Base-by-base conservation (phyloP, 2,113 vertebrate genomes). In the Planiliza haematocheilus region DNA sequence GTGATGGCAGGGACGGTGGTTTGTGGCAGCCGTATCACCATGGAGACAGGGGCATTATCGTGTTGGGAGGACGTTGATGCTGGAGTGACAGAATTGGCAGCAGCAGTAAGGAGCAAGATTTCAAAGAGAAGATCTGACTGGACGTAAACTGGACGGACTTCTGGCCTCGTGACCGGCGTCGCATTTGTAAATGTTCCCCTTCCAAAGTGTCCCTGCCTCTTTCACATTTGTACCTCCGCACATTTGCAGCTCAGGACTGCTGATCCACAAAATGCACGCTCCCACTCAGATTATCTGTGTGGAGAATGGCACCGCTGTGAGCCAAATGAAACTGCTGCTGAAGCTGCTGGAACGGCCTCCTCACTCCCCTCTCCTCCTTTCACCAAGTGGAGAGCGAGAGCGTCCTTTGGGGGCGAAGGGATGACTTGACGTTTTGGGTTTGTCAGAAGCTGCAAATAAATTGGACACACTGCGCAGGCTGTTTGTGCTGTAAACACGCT, bases 1-100 rank as follows among this genome's bases (percentile, higher is more conserved):
- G 56, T 14, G 12, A 43, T 77, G 62, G 67, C 55, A 42, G 48
- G 42, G 36, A 52, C 39, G 55, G 65, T 65, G 74, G 30, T 81
- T 83, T 83, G 53, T 84, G 77, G 80, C 77, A 70, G 86, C 85
- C 42, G 12, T 51, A 68, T 93, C 89, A 70, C 92, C 92, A 93
- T 93, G 91, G 92, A 87, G 87, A 93, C 90, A 42, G 86, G 74
- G 83, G 66, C 83, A 55, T 76, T 82, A 64, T 77, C 50, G 39
- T 72, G 67, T 46, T 11, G 74, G 39, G 74, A 70, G 66, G 72
- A 62, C 36, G n/a, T 43, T 53, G 63, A 60, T 20, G 63, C 61
- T 74, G 62, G 65, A 73, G 60, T 45, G 50, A 46, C 66, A 48
- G 34, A 18, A 34, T 34, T 75, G 70, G 52, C 41, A 73, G 58